Base-by-base conservation (phyloP, 53 echinoderm and acorn worm species). In the Crossaster papposus region DNA sequence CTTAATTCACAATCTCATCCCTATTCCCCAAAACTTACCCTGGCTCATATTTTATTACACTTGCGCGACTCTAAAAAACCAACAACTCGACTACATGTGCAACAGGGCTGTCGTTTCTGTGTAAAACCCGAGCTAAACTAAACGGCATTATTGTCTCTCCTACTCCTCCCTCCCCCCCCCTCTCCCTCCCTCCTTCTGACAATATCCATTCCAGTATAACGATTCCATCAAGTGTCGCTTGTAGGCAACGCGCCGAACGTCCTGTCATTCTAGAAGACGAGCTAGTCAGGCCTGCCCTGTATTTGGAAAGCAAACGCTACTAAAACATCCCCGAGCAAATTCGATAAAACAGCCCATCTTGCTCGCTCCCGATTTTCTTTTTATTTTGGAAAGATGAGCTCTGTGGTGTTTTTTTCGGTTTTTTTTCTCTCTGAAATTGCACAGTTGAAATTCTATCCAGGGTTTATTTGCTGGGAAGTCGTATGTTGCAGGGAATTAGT, bases 131-230 rank as follows among this genome's bases (percentile, higher is more conserved):
- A 44, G 5, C 44, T 14, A 35, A 74, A 36, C 75, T 12, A 74
- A 74, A 74, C 31, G 14, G 75, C 12, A 74, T 74, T 35, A 74
- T 74, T 33, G 75, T 74, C n/a, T n/a, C n/a, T n/a, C 36, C 14
- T 3, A 38, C 7, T 44, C 44, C 5, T 44, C 44, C 44, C 38
- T 7, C 38, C 38, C 38, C 38, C 38, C 38, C 38, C 38, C 38
- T 9, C 44, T 9, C 38, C 38, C 38, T 7, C 38, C 38, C 38
- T 7, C 38, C 38, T 7, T 9, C 13, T 2, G 75, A 74, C 35
- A 74, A n/a, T 74, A 74, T 33, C 75, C 36, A 74, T 17, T 74
- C 35, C 75, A 35, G 75, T 74, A 74, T 74, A 35, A 74, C 75
- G 4, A 36, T 10, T 28, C 14, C 75, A 74, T 74, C 75, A 74